Evolutionary conservation across 2,797 vertebrate genomes (phyloP), one percentile per base, ranked within the genome.

Genomic region (Siniperca obscura): DNA sequence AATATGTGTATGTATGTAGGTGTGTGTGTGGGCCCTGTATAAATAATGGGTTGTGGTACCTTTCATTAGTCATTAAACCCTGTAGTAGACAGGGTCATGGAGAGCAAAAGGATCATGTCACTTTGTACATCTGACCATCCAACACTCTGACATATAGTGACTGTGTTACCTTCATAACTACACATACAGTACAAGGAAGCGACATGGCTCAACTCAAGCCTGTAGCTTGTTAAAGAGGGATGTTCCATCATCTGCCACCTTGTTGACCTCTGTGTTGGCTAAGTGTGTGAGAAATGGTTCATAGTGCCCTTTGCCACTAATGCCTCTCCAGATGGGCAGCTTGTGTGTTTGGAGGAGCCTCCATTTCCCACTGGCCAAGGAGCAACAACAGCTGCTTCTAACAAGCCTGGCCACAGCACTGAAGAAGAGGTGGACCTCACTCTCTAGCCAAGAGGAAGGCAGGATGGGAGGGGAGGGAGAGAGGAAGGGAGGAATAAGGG

Each of bases 351-450:
- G 80, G 60, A 81, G 80, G 65, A 88, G 84, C 74, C 71, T 91
- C 74, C 61, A 78, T 71, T 88, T 89, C 87, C 86, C 84, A 84
- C 78, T 82, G 87, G 91, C 85, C 80, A 84, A 74, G 68, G 65
- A 89, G 85, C 74, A 90, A 87, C 86, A 91, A 91, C 93, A 95
- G 93, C 92, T 95, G 92, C 81, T 80, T 85, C 84, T 84, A 90
- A 89, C 76, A 81, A 87, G 86, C 74, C 62, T 71, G 87, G 76
- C 85, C 76, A 64, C 55, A 62, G 80, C 81, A 69, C 61, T 5
- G 73, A 85, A 52, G 73, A 79, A 79, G 87, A 91, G 80, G 81
- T 86, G 82, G 82, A 89, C 82, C 48, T 69, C 67, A 9, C 70
- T 74, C 71, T 69, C n/a, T 14, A 21, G 87, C 80, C 81, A 87